Conservation (phyloP, 2,797 vertebrate species). For the Phoeniculus purpureus region DNA sequence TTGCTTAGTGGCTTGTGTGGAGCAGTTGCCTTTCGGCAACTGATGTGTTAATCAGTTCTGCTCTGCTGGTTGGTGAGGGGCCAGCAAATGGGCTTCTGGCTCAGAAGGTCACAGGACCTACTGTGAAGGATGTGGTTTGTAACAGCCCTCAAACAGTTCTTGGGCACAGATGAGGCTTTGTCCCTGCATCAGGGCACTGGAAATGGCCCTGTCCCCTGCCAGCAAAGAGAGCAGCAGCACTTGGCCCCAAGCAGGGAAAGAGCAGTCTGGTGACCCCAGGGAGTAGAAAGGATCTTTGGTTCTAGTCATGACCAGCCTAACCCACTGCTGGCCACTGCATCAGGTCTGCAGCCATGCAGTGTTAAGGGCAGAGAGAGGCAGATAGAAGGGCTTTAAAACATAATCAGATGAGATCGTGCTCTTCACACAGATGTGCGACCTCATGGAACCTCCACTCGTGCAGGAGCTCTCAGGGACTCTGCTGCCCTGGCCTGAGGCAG, state of each 20-base stretch:
- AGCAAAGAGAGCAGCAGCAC: not conserved
- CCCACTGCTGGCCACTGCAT: not conserved
- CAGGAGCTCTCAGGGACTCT: not conserved
- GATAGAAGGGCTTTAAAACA: not conserved
- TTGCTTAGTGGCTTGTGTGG: not conserved
- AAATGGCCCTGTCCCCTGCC: not conserved
- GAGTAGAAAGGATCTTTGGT: slow-evolving; percentile 24
- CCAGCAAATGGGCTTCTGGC: not conserved
- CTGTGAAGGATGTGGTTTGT: slow-evolving; percentile 10
- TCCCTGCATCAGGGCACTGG: not conserved
- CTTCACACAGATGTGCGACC: not conserved
- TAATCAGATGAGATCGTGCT: not conserved
- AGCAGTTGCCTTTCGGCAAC: not conserved
- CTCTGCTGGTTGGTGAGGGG: not conserved
- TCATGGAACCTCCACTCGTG: too few relatives aligned
- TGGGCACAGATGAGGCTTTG: slow-evolving; percentile 11
- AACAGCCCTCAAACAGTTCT: not conserved
- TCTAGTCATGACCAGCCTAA: not conserved
- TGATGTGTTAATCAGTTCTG: not conserved
- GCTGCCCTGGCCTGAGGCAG: not conserved
- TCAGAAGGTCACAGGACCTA: not conserved
- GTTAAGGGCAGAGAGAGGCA: not conserved
- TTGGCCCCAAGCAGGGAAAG: not conserved
- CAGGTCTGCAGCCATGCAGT: fast-evolving
- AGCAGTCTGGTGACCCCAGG: not conserved